A percentile compares a stretch with the other conserved stretches of the same genome.
phyloP scores from a whole-genome alignment of 2,888 invertebrate genomes.

The Pilophorus perplexus region DNA sequence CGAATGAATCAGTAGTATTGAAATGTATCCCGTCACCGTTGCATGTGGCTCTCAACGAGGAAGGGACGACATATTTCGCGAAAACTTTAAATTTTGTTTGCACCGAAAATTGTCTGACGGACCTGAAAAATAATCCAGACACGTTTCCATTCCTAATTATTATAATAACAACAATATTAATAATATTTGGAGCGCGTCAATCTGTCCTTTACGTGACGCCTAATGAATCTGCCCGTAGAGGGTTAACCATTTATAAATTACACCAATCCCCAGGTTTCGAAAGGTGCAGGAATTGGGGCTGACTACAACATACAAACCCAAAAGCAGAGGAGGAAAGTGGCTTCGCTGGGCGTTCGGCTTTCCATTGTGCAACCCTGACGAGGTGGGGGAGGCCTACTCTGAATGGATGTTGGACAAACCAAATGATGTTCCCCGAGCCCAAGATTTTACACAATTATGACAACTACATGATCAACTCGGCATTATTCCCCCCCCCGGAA shows the following conservation, averaged over 20 bases:
- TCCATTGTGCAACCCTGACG: conserved; percentile 1
- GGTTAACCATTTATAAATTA: no score
- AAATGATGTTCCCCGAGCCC: conserved; percentile 8
- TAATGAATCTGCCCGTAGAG: no score
- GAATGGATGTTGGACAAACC: conserved; percentile 11
- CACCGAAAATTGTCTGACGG: conserved; percentile 4
- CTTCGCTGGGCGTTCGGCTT: conserved; percentile 12
- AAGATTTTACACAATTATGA: not conserved
- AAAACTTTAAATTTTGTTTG: not conserved
- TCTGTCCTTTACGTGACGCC: no score
- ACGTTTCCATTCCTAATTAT: no score
- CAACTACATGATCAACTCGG: conserved; percentile 6
- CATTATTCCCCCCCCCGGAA: not conserved
- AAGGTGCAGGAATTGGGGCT: no score
- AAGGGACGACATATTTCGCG: not conserved
- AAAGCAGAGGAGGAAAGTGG: conserved; percentile 2
- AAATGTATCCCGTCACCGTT: not conserved
- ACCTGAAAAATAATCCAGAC: no score
- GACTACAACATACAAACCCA: conserved; percentile 6
- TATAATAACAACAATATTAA: no score
- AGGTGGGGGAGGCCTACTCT: conserved; percentile 6
- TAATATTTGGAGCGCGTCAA: no score
- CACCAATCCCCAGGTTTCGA: no score
- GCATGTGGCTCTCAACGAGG: not conserved
- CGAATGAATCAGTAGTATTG: not conserved